Percentiles rank a stretch among this genome's conserved stretches.
These are phyloP conservation scores for Amblyopsis rosae DNA, from an alignment of 2,113 vertebrate genomes.

Conservation along the genomic window DNA sequence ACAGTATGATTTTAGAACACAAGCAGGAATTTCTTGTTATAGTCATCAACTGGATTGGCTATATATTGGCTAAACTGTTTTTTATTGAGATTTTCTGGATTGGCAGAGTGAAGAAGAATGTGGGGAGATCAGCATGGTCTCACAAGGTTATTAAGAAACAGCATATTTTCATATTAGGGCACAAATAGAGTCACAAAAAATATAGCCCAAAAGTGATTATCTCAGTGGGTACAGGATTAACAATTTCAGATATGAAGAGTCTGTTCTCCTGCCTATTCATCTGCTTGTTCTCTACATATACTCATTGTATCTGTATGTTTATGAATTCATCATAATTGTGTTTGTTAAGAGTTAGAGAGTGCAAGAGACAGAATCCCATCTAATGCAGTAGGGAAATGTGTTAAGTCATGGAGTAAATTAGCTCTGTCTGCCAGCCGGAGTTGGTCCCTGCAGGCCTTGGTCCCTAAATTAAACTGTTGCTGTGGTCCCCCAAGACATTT, in stretches of 20 bases:
- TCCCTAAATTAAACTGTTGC: slow-evolving; percentile 42
- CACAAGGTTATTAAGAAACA: background rate
- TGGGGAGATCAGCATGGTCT: too few relatives aligned
- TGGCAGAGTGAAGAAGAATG: too few relatives aligned
- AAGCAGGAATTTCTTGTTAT: too few relatives aligned
- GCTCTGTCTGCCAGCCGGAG: slow-evolving; percentile 28
- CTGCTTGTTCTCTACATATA: too few relatives aligned
- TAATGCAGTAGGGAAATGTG: slow-evolving; percentile 38
- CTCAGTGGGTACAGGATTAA: background rate
- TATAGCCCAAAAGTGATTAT: background rate
- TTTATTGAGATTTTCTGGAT: too few relatives aligned
- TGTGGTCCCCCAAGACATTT: slow-evolving; percentile 9
- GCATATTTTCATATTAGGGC: background rate
- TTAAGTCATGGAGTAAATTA: slow-evolving; percentile 53
- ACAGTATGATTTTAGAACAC: too few relatives aligned
- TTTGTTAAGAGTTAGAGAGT: slow-evolving; percentile 17
- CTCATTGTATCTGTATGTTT: slow-evolving; percentile 11
- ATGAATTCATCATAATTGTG: slow-evolving; percentile 12
- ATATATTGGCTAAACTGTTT: too few relatives aligned
- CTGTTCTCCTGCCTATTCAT: too few relatives aligned
- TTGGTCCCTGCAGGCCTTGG: slow-evolving; percentile 6
- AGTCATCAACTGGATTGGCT: too few relatives aligned
- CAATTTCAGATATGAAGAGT: background rate
- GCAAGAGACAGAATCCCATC: slow-evolving; percentile 13
- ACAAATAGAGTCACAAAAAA: background rate